phyloP scores from a whole-genome alignment of 2,797 vertebrate species.

The Sternarchorhynchus goeldii region DNA sequence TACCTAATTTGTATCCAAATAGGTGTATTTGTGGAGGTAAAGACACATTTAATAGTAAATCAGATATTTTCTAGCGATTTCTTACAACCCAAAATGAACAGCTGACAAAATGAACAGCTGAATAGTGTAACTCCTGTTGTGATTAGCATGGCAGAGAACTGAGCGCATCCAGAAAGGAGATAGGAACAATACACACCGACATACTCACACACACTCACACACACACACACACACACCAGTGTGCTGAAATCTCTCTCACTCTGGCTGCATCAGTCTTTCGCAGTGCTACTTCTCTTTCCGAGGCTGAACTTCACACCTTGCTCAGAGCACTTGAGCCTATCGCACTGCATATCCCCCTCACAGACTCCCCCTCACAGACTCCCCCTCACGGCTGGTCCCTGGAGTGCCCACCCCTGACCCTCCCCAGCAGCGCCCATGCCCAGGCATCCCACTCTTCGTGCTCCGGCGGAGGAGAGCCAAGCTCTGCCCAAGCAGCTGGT shows the following conservation, averaged over 20 bases:
- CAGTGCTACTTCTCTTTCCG: slow-evolving; percentile 46
- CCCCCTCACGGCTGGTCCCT: slow-evolving; percentile 56
- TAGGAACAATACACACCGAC: slow-evolving; percentile 38
- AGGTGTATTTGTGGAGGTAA: background rate
- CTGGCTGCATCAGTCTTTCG: slow-evolving; percentile 42
- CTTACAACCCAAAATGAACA: slow-evolving; percentile 33
- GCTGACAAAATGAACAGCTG: slow-evolving; percentile 41
- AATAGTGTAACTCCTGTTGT: slow-evolving; percentile 45
- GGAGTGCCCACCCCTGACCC: slow-evolving; percentile 56
- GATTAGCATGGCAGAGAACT: slow-evolving; percentile 43
- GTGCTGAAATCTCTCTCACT: slow-evolving; percentile 41
- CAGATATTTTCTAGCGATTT: slow-evolving; percentile 14
- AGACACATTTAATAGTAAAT: slow-evolving; percentile 1
- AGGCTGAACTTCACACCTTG: slow-evolving; percentile 57
- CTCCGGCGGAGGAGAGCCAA: slow-evolving; percentile 49
- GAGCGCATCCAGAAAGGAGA: slow-evolving; percentile 30
- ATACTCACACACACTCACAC: slow-evolving; percentile 22
- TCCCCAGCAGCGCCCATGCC: slow-evolving; percentile 48
- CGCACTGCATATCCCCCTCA: slow-evolving; percentile 52
- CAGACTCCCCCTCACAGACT: slow-evolving; percentile 34
- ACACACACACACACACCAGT: background rate
- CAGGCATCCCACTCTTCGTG: slow-evolving; percentile 51
- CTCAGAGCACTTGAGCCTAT: slow-evolving; percentile 53
- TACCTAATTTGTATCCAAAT: background rate
- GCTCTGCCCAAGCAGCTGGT: slow-evolving; percentile 56